Evolutionary conservation across 2,113 vertebrate genomes (phyloP).

Genomic region (Pygoscelis adeliae): DNA sequence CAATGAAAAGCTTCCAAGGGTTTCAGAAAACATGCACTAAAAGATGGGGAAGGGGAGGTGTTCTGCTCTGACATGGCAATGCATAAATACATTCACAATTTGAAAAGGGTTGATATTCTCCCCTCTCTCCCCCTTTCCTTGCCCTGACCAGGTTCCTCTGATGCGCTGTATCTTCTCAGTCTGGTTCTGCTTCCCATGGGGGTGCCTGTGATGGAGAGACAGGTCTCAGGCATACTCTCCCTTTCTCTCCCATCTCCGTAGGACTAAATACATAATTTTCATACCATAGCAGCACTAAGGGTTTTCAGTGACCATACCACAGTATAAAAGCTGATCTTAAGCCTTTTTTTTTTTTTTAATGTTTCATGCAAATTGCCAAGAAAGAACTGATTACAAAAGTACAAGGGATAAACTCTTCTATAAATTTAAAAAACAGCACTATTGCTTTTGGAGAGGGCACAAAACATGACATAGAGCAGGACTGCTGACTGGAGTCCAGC

Average conservation of each 20-base stretch:
- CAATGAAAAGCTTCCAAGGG: neutral
- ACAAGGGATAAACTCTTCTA: neutral
- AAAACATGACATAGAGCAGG: neutral
- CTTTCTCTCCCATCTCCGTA: neutral
- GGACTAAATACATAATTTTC: neutral
- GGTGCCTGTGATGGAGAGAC: neutral
- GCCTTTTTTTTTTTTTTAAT: neutral
- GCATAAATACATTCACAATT: neutral
- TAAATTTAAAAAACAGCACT: neutral
- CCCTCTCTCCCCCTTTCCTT: neutral
- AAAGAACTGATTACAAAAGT: neutral
- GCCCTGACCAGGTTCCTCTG: neutral
- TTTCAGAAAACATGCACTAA: neutral
- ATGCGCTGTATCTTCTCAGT: neutral
- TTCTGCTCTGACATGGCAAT: neutral
- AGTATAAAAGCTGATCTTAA: neutral
- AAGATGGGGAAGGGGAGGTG: neutral
- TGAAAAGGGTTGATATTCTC: neutral
- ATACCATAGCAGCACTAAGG: neutral
- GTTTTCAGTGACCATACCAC: neutral
- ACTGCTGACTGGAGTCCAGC: neutral
- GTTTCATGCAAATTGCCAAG: neutral
- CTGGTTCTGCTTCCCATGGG: neutral
- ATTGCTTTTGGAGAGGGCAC: slow-evolving; percentile 3
- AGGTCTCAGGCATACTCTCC: neutral